These are phyloP conservation scores for Sphaeramia orbicularis DNA, from an alignment of 2,797 vertebrate genomes.

Conservation along the genomic window DNA sequence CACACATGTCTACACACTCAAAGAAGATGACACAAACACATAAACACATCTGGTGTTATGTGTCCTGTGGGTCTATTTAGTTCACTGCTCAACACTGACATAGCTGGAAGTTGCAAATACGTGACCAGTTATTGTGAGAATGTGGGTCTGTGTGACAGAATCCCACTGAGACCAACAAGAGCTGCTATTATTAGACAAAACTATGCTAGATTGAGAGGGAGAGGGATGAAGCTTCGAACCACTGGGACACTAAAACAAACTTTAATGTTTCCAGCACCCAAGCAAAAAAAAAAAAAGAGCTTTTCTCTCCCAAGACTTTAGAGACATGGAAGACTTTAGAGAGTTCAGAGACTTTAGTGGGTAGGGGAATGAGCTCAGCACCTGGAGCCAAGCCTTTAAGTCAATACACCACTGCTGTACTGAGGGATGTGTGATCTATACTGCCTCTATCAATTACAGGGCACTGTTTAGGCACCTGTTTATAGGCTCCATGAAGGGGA, in stretches of 20 bases:
- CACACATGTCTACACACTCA: slow-evolving; percentile 10
- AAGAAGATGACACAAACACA: slow-evolving; percentile 11
- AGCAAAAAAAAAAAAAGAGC: slow-evolving; percentile 21
- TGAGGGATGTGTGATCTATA: slow-evolving; percentile 36
- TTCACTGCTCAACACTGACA: slow-evolving; percentile 29
- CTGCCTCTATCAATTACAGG: slow-evolving; percentile 67
- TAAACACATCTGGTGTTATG: slow-evolving; percentile 23
- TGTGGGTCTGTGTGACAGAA: slow-evolving; percentile 64
- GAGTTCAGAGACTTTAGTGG: slow-evolving; percentile 6
- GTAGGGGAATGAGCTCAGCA: slow-evolving; percentile 18
- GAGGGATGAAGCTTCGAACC: background rate
- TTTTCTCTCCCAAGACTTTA: slow-evolving; percentile 15
- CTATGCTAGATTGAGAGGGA: slow-evolving; percentile 19
- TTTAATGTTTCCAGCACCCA: slow-evolving; percentile 19
- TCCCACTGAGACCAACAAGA: slow-evolving; percentile 58
- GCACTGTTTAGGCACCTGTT: slow-evolving; percentile 52
- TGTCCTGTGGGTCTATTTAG: slow-evolving; percentile 32
- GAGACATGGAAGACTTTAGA: background rate
- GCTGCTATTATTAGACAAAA: slow-evolving; percentile 72
- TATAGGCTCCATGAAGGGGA: slow-evolving; percentile 48
- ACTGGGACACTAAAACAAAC: slow-evolving; percentile 2
- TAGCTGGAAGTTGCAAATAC: slow-evolving; percentile 43
- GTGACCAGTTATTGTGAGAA: slow-evolving; percentile 56
- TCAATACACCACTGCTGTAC: slow-evolving; percentile 64
- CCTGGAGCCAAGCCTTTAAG: slow-evolving; percentile 55